Percentiles rank a stretch among this genome's conserved stretches.
phyloP scores from a whole-genome alignment of 2,113 vertebrate genomes.

The Leptobrachium ailaonicum region DNA sequence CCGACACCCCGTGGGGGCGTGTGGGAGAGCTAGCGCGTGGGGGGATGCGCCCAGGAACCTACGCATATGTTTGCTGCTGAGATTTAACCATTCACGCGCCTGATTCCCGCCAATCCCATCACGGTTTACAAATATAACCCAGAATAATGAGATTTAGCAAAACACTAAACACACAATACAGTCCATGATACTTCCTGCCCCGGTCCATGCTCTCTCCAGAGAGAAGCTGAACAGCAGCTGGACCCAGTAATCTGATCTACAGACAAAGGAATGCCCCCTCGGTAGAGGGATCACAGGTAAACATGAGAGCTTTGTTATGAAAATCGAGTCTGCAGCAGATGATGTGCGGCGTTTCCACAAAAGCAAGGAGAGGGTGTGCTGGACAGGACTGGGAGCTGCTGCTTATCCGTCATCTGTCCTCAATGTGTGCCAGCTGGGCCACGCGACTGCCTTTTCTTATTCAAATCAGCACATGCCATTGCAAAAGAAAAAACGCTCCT shows the following conservation, averaged over 20 bases:
- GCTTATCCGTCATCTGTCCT: conserved; percentile 74
- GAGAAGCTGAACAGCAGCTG: conserved; percentile 78
- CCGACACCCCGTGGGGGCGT: conserved; percentile 5
- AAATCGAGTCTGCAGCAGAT: conserved; percentile 77
- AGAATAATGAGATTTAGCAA: too few species aligned
- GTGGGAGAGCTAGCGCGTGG: neutral
- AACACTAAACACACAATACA: too few species aligned
- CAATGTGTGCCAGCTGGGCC: conserved; percentile 76
- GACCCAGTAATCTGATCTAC: conserved; percentile 82
- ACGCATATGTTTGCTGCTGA: too few species aligned
- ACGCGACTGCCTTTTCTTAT: conserved; percentile 86
- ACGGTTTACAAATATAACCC: too few species aligned
- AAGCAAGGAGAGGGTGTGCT: conserved; percentile 41
- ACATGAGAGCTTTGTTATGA: conserved; percentile 79
- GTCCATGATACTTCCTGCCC: neutral
- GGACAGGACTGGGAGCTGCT: conserved; percentile 47
- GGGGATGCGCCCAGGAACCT: neutral
- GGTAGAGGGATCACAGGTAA: conserved; percentile 80
- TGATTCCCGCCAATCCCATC: too few species aligned
- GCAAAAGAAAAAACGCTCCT: too few species aligned
- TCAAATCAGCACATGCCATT: conserved; percentile 83
- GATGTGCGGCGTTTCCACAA: conserved; percentile 65
- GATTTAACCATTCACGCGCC: too few species aligned
- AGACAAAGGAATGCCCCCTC: conserved; percentile 78
- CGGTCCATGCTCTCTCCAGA: conserved; percentile 58